Evolutionary conservation across 2,888 invertebrate genomes (phyloP).

Genomic region (Lysandra bellargus): DNA sequence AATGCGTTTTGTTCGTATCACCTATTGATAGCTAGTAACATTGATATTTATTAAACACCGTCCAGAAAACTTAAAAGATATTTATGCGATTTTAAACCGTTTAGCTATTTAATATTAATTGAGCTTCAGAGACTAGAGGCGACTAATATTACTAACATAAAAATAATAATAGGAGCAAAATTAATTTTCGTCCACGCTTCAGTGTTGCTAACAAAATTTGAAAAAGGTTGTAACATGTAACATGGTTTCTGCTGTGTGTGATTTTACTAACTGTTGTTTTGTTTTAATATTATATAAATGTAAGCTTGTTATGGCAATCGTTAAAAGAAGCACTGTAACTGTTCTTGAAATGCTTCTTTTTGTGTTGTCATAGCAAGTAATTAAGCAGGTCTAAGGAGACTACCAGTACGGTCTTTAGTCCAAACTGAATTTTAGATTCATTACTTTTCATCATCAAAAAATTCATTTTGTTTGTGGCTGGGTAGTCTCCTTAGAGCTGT

Average conservation of each 20-base stretch:
- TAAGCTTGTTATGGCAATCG: not conserved
- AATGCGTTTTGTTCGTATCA: not conserved
- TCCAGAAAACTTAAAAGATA: not conserved
- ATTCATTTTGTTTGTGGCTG: not conserved
- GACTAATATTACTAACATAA: not conserved
- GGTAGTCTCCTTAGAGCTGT: not conserved
- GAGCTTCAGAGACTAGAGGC: too few species aligned
- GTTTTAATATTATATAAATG: not conserved
- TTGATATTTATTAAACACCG: not conserved
- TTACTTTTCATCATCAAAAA: not conserved
- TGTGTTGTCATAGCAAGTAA: not conserved
- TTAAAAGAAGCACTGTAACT: not conserved
- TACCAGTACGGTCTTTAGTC: not conserved
- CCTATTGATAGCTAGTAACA: not conserved
- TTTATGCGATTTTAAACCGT: not conserved
- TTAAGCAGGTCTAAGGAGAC: not conserved
- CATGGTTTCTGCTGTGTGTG: constrained; percentile 10
- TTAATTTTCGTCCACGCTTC: not conserved
- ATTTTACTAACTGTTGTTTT: constrained; percentile 6
- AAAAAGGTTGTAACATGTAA: not conserved
- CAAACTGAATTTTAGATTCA: not conserved
- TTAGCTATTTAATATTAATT: not conserved
- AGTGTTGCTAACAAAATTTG: not conserved
- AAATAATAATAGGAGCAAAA: not conserved
- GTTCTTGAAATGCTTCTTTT: not conserved